Percentiles rank a stretch among this genome's conserved stretches.
These are phyloP conservation scores for Tenualosa ilisha DNA, from an alignment of 2,797 vertebrate genomes.

Conservation along the genomic window DNA sequence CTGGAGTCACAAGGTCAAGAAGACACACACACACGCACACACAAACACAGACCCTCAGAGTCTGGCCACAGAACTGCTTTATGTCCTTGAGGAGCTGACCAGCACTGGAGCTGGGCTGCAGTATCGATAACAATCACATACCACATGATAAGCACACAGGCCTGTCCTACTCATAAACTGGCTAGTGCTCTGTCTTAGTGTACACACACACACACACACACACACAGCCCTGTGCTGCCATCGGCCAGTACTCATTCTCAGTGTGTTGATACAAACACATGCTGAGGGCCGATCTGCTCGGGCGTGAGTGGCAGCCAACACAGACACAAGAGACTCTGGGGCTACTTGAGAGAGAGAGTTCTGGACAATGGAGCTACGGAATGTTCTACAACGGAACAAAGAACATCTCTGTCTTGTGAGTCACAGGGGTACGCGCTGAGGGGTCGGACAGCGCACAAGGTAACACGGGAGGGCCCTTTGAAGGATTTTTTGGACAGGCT, in stretches of 20 bases:
- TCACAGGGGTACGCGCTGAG: not conserved
- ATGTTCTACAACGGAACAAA: not conserved
- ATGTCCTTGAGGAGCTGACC: not conserved
- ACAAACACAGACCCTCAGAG: not conserved
- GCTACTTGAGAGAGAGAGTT: not conserved
- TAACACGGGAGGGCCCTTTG: not conserved
- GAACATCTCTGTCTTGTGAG: not conserved
- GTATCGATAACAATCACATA: not conserved
- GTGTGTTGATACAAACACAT: not conserved
- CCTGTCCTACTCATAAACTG: not conserved
- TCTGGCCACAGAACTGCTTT: not conserved
- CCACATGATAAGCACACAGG: not conserved
- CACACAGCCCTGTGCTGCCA: not conserved
- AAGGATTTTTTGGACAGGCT: not conserved
- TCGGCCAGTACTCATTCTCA: not conserved
- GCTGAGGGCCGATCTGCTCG: not conserved
- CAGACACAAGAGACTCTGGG: not conserved
- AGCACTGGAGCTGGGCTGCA: not conserved
- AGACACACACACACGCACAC: slow-evolving; percentile 18
- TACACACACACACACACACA: slow-evolving; percentile 9
- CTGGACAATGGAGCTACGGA: not conserved
- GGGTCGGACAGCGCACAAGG: not conserved
- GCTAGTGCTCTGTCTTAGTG: not conserved
- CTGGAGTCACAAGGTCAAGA: slow-evolving; percentile 47
- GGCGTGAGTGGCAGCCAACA: not conserved